Base-by-base conservation (phyloP, 1,140 invertebrate genomes). In the Listronotus oregonensis region DNA sequence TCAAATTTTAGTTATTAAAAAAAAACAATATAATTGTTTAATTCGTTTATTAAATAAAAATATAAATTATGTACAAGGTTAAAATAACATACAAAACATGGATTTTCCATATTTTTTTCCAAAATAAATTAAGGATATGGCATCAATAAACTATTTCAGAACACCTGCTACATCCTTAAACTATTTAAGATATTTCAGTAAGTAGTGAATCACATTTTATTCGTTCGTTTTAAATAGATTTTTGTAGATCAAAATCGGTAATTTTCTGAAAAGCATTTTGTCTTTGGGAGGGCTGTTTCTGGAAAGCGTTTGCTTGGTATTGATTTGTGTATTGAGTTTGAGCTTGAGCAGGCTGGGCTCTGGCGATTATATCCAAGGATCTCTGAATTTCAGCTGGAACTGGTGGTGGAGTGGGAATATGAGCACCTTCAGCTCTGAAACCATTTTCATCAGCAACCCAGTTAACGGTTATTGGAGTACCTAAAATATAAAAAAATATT, bases 381-480 rank as follows among this genome's bases (percentile, higher is more conserved):
- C 76, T 77, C 12, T 80, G 61, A 69, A 85, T 85, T 21, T 49
- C 73, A 18, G 56, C 73, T 3, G 82, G 81, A 6, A 82, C 79
- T 39, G 82, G 81, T 27, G 81, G 82, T 32, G 82, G 78, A 6
- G 79, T 82, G 0, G 83, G 83, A 5, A 84, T 68, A 71, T 82
- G 80, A 9, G 68, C 14, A 6, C 81, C 81, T 32, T 80, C 65
- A 4, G 83, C 76, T 51, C 78, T 79, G 73, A 84, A 86, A 12
- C 85, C 85, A 34, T 82, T 79, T 50, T 82, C 81, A 59, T 85
- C 84, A 10, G 85, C 84, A 21, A 83, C 81, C 69, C 87, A 87
- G 4, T 79, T 81, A 14, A 87, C 79, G 0, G 74, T 77, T 34
- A 86, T 72, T 12, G 62, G 61, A 37, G 67, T 66, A 43, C 64